Evolutionary conservation across 1,140 invertebrate genomes (phyloP), one percentile per base, ranked within the genome.

Genomic region (Tribolium castaneum): DNA sequence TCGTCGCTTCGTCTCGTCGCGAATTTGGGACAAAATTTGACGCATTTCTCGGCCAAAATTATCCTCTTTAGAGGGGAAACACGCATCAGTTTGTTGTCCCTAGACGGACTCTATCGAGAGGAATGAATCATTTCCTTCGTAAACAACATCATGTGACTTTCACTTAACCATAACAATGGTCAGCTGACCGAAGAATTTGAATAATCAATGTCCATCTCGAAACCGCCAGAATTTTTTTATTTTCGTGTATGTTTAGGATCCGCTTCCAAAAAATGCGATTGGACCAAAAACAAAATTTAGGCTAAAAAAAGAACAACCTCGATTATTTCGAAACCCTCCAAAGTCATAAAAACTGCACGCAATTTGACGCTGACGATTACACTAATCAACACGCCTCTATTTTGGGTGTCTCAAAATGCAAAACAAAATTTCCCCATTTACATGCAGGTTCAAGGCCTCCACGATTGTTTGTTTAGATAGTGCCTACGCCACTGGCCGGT

Each of bases 81-180:
- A 52, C 51, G 51, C 51, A 16, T 30, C 25, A 30, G n/a, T 52
- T 52, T 14, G 39, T 45, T 45, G 13, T 52, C 13, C 51, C 51
- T 14, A 19, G 51, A 14, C 13, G 3, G 51, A 4, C 39, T 9
- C 12, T 16, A 52, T 52, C 51, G 51, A 12, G 13, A 52, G 51
- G 14, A 52, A 52, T 52, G 51, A 52, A 16, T 52, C 5, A 52
- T 52, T 52, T 52, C 13, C 51, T 52, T 52, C 51, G 51, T 52
- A 52, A 52, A 52, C 12, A 52, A 52, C 51, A 19, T 52, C 51
- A 52, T 52, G 13, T 52, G 51, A 52, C 51, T 14, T 52, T 52
- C 51, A 52, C 12, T 9, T 45, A 9, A 10, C 9, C 5, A 45
- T 45, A 45, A 45, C n/a, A 45, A n/a, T 45, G 9, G 12, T 12